Evolutionary conservation across 2,888 invertebrate species (phyloP).

Genomic region (Salpingus planirostris): DNA sequence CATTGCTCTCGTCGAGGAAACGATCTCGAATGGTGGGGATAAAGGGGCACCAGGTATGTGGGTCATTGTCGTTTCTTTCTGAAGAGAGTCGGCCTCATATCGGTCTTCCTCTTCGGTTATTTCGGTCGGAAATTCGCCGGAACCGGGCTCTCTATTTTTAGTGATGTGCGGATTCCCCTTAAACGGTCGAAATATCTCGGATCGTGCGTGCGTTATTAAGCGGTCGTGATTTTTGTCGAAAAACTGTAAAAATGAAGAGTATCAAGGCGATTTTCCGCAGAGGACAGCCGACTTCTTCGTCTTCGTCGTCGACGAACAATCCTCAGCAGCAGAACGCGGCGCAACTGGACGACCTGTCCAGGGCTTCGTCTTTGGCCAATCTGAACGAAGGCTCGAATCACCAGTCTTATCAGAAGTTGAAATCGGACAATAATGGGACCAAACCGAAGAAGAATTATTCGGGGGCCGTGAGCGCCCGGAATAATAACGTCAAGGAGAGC

Average conservation of each 20-base stretch:
- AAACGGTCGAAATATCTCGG: too few species aligned
- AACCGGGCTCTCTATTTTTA: too few species aligned
- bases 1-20: too few species aligned
- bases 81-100: too few species aligned
- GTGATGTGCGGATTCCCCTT: too few species aligned
- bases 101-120: too few species aligned
- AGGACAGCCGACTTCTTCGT: slow-evolving; percentile 60
- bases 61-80: too few species aligned
- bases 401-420: slow-evolving; percentile 30
- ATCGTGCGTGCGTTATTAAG: too few species aligned
- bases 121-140: too few species aligned
- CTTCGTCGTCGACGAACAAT: slow-evolving; percentile 45
- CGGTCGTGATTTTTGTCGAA: slow-evolving; percentile 17
- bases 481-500: slow-evolving; percentile 38
- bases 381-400: slow-evolving; percentile 54
- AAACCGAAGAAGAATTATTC: slow-evolving; percentile 42
- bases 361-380: slow-evolving; percentile 57
- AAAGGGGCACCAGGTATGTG: too few species aligned
- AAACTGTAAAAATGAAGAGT: slow-evolving; percentile 72
- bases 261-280: slow-evolving; percentile 87
- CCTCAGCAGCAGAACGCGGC: slow-evolving; percentile 14
- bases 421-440: slow-evolving; percentile 43
- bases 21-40: too few species aligned
- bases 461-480: slow-evolving; percentile 24
- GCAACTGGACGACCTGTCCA: slow-evolving; percentile 42